Evolutionary conservation across 1,140 invertebrate species (phyloP).

Genomic region (Sarcophaga bullata): DNA sequence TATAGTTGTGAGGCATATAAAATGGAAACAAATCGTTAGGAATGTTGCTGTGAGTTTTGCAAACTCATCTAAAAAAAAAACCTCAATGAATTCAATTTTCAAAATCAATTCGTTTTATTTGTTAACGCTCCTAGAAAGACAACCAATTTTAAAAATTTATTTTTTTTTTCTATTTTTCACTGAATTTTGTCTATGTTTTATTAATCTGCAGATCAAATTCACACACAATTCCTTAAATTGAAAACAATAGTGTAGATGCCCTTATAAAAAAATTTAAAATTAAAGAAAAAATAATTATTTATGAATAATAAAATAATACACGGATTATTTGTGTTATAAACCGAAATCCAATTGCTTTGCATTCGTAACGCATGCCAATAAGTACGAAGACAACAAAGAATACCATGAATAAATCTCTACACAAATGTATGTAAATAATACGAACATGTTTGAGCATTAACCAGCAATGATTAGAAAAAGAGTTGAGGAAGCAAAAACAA

Average conservation of each 20-base stretch:
- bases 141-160: not conserved
- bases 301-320: conserved; percentile 2
- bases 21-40: too few species aligned
- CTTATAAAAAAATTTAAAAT: conserved; percentile 27
- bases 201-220: not conserved
- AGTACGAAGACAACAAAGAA: not conserved
- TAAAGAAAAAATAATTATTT: not conserved
- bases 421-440: not conserved
- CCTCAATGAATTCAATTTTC: conserved; percentile 19
- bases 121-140: conserved; percentile 10
- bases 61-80: too few species aligned
- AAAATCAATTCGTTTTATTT: conserved; percentile 36
- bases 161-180: not conserved
- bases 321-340: conserved; percentile 1
- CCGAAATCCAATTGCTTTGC: conserved; percentile 32
- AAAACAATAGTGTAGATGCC: conserved; percentile 25
- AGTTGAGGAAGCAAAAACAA: not conserved
- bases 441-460: not conserved
- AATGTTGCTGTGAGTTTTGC: too few species aligned
- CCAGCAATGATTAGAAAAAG: not conserved
- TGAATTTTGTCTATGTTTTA: not conserved
- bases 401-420: not conserved
- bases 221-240: conserved; percentile 5
- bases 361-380: conserved; percentile 35
- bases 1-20: too few species aligned